Evolutionary conservation across 2,113 vertebrate genomes (phyloP).

Genomic region (Corythaixoides concolor): DNA sequence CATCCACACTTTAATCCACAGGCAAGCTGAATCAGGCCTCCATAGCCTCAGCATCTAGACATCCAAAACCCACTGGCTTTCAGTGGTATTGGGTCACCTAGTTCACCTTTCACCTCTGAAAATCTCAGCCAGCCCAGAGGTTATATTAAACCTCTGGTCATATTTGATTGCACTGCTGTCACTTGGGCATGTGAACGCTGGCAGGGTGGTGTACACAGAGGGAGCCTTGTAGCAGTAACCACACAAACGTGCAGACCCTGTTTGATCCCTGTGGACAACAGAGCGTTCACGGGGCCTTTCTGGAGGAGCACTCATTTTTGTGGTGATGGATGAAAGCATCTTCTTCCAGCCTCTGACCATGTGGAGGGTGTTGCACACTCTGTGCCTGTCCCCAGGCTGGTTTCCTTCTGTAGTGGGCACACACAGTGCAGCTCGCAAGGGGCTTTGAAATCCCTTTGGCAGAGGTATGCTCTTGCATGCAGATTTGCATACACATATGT

Average conservation of each 20-base stretch:
- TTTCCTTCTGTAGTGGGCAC: rapidly evolving
- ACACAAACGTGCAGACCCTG: neutral
- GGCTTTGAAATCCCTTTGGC: neutral
- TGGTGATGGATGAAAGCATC: neutral
- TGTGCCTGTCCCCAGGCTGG: rapidly evolving
- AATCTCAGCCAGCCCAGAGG: neutral
- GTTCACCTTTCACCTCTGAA: neutral
- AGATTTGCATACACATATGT: neutral
- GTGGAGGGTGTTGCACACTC: neutral
- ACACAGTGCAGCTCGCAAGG: rapidly evolving
- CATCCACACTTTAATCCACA: neutral
- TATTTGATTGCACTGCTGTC: neutral
- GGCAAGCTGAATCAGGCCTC: neutral
- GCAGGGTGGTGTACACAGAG: neutral
- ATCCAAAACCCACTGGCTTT: neutral
- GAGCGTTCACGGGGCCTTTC: neutral
- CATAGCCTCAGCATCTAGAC: neutral
- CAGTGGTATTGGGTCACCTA: neutral
- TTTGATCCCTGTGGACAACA: neutral
- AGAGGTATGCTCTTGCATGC: neutral
- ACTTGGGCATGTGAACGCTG: rapidly evolving
- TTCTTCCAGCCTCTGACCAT: neutral
- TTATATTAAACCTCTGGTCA: neutral
- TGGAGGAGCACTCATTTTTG: neutral
- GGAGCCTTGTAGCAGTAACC: neutral